phyloP scores from a whole-genome alignment of 35 echinoderm and acorn worm species.

The Heliocidaris erythrogramma region DNA sequence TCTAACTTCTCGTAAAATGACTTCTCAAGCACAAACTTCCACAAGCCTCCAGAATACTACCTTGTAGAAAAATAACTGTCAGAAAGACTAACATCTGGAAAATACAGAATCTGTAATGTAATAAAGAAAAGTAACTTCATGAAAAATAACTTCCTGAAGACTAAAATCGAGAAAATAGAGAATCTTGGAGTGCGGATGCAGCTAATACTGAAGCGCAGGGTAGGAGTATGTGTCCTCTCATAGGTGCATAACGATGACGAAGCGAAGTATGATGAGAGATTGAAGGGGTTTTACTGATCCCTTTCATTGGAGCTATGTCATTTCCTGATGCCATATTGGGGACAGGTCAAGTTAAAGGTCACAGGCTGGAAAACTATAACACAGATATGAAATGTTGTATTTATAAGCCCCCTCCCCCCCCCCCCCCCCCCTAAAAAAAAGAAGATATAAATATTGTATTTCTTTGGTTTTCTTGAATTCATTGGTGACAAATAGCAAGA shows the following conservation, averaged over 20 bases:
- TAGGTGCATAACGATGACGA: neutral
- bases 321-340: neutral
- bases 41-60: neutral
- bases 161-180: no score
- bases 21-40: neutral
- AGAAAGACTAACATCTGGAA: neutral
- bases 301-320: neutral
- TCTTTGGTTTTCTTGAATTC: no score
- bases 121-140: neutral
- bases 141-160: neutral
- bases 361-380: neutral
- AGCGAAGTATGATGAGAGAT: neutral
- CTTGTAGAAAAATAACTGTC: neutral
- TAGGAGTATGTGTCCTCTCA: neutral
- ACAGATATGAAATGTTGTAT: neutral
- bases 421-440: neutral
- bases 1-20: no score
- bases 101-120: no score
- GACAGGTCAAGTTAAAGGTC: slow-evolving; percentile 1
- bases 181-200: neutral
- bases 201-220: neutral
- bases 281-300: neutral
- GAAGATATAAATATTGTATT: no score
- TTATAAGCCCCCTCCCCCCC: neutral
- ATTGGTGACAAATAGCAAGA: no score